These are phyloP conservation scores for Adelphocoris suturalis DNA, from an alignment of 2,888 invertebrate genomes.

Conservation along the genomic window DNA sequence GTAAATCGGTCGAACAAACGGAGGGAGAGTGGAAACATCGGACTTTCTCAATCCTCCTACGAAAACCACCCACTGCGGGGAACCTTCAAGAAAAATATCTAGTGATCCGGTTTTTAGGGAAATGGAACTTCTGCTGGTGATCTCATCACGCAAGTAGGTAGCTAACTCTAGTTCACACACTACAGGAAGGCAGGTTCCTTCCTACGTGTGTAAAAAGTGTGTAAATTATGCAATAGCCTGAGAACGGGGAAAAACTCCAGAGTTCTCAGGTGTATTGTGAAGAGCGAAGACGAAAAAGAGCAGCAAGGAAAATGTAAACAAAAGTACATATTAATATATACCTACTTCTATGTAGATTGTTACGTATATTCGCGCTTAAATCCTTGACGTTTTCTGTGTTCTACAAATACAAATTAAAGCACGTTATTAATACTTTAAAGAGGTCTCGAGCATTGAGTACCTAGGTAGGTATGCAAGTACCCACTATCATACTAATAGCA, in stretches of 20 bases:
- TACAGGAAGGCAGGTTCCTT: not conserved
- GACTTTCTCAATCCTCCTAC: constrained; percentile 39
- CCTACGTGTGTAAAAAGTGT: not conserved
- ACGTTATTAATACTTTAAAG: too few species aligned
- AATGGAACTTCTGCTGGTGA: not conserved
- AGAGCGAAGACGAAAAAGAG: too few species aligned
- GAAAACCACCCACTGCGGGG: not conserved
- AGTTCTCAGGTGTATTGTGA: too few species aligned
- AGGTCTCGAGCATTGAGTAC: too few species aligned
- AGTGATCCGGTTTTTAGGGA: not conserved
- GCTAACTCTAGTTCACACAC: not conserved
- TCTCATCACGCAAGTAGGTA: constrained; percentile 4
- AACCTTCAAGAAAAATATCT: not conserved
- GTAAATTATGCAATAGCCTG: not conserved
- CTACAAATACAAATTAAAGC: too few species aligned
- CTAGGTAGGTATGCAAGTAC: too few species aligned
- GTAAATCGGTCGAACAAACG: not conserved
- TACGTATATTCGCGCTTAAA: too few species aligned
- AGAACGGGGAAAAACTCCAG: not conserved
- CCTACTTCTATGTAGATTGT: too few species aligned
- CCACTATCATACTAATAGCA: too few species aligned
- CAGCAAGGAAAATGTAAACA: too few species aligned
- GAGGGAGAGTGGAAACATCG: constrained; percentile 11
- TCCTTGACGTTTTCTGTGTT: too few species aligned
- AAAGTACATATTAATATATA: too few species aligned